Evolutionary conservation across 2,797 vertebrate species (phyloP).

Genomic region (Knipowitschia caucasica): DNA sequence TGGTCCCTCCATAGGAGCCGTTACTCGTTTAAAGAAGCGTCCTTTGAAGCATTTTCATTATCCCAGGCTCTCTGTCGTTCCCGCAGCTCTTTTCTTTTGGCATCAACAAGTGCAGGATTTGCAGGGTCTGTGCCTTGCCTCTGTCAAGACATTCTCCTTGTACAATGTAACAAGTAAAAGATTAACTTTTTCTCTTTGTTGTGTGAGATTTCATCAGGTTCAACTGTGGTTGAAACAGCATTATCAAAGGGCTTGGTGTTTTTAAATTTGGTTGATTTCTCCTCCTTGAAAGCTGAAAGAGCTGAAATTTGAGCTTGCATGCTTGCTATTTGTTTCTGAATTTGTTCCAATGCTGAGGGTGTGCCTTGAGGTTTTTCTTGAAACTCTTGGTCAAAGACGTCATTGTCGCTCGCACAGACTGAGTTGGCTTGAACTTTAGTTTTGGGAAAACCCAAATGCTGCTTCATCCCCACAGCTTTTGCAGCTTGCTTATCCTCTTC

Average conservation of each 20-base stretch:
- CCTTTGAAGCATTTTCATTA: background rate
- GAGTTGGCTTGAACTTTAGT: constrained; percentile 1
- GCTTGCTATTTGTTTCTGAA: constrained; percentile 8
- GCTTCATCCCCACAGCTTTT: constrained; percentile 14
- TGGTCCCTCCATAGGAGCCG: constrained; percentile 17
- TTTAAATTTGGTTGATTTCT: background rate
- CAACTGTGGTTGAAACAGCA: too few relatives aligned
- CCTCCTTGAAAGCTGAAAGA: background rate
- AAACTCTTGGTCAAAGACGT: background rate
- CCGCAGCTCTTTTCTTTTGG: background rate
- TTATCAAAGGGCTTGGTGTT: background rate
- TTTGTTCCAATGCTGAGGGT: background rate
- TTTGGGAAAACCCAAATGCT: constrained; percentile 4
- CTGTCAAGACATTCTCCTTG: too few relatives aligned
- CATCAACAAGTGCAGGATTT: constrained; percentile 2
- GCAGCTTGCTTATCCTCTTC: constrained; percentile 18
- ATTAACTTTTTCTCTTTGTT: constrained; percentile 1
- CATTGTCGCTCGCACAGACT: background rate
- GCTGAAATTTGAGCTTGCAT: constrained; percentile 17
- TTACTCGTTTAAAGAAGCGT: constrained; percentile 8
- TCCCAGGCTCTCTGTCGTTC: constrained; percentile 8
- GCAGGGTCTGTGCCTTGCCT: too few relatives aligned
- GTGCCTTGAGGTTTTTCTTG: background rate
- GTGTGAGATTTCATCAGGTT: too few relatives aligned
- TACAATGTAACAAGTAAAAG: background rate